Evolutionary conservation across 2,797 vertebrate species (phyloP).

Genomic region (Enteromius thamalakanensis): DNA sequence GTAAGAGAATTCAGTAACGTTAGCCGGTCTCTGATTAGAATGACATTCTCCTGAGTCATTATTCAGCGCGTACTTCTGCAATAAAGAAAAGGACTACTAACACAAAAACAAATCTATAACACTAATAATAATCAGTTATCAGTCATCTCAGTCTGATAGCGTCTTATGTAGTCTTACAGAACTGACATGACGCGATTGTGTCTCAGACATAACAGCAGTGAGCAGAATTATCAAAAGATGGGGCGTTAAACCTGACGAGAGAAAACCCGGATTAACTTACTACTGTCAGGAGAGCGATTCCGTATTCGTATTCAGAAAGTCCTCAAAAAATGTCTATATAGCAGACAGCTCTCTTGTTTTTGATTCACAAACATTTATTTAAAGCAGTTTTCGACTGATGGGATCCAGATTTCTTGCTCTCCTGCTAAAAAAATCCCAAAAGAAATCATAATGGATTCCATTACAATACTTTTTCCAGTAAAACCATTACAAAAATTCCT

Average conservation of each 20-base stretch:
- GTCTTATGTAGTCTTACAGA: neutral
- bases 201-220: neutral
- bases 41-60: constrained; percentile 62
- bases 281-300: too few species aligned
- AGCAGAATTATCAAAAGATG: neutral
- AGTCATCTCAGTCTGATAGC: neutral
- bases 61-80: neutral
- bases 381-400: neutral
- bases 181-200: neutral
- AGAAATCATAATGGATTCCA: too few species aligned
- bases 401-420: neutral
- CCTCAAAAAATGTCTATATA: too few species aligned
- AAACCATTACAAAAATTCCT: too few species aligned
- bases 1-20: neutral
- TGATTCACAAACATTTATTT: neutral
- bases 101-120: neutral
- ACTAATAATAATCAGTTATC: neutral
- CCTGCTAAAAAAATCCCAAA: too few species aligned
- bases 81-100: neutral
- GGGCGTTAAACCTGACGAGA: too few species aligned
- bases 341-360: neutral
- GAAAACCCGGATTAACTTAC: too few species aligned
- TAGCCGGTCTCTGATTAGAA: neutral
- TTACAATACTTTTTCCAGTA: too few species aligned
- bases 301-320: too few species aligned